Conservation (phyloP, 2,113 vertebrate genomes). For the Chlorodrepanis virens region DNA sequence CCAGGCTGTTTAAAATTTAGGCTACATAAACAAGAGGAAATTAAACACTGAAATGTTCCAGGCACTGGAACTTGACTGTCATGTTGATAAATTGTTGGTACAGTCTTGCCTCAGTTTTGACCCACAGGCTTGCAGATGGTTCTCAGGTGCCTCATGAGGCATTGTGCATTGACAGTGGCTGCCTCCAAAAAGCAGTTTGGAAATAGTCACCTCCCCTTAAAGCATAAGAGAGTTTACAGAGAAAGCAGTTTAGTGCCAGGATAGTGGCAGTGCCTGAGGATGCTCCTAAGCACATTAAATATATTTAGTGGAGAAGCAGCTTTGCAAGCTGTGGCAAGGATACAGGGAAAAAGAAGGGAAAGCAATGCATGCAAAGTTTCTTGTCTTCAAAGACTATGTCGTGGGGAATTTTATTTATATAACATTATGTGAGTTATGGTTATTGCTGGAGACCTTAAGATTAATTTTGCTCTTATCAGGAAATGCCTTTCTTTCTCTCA, state of each 20-base stretch:
- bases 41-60: background rate
- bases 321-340: background rate
- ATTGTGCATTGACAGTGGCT: background rate
- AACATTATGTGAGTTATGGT: background rate
- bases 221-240: background rate
- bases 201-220: background rate
- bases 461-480: background rate
- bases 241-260: background rate
- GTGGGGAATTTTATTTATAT: background rate
- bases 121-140: background rate
- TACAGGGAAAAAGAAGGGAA: background rate
- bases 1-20: background rate
- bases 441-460: background rate
- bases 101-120: background rate
- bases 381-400: background rate
- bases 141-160: background rate
- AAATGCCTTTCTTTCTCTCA: background rate
- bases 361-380: background rate
- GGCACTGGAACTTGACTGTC: background rate
- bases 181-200: background rate
- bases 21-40: background rate
- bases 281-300: background rate
- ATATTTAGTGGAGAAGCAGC: background rate
- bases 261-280: background rate
- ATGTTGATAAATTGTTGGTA: background rate